A percentile compares a stretch with the other conserved stretches of the same genome.
Conservation (phyloP, 2,797 vertebrate species). For the Muraenolepis orangiensis region DNA sequence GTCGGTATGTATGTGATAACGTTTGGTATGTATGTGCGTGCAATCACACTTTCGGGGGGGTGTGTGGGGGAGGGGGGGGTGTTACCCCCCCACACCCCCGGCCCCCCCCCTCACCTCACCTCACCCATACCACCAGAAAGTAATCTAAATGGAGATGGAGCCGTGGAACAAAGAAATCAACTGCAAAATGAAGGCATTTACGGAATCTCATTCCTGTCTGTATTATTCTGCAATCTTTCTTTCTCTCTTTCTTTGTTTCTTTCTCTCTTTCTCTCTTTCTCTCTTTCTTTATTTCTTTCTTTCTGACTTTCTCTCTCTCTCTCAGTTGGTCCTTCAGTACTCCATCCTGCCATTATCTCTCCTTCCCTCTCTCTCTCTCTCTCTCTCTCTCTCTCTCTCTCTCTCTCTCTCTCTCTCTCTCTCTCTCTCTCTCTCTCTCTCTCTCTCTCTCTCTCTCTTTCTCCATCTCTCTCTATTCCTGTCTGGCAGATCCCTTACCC, state of each 20-base stretch:
- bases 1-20: not conserved
- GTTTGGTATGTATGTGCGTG: not conserved
- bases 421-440: not conserved
- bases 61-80: too few species aligned
- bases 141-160: constrained; percentile 49
- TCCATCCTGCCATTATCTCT: not conserved
- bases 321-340: too few species aligned
- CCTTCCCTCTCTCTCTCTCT: not conserved
- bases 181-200: constrained; percentile 45
- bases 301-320: too few species aligned
- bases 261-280: not conserved
- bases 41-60: not conserved
- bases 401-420: not conserved
- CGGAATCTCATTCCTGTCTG: not conserved
- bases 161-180: constrained; percentile 40
- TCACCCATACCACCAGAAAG: not conserved
- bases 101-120: not conserved
- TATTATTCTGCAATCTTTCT: not conserved
- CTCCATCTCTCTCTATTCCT: not conserved
- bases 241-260: not conserved
- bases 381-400: not conserved
- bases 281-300: not conserved
- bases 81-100: too few species aligned
- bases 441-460: not conserved
- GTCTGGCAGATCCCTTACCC: too few species aligned